Evolutionary conservation across 2,888 invertebrate genomes (phyloP).

Genomic region (Synanthedon tipuliformis): DNA sequence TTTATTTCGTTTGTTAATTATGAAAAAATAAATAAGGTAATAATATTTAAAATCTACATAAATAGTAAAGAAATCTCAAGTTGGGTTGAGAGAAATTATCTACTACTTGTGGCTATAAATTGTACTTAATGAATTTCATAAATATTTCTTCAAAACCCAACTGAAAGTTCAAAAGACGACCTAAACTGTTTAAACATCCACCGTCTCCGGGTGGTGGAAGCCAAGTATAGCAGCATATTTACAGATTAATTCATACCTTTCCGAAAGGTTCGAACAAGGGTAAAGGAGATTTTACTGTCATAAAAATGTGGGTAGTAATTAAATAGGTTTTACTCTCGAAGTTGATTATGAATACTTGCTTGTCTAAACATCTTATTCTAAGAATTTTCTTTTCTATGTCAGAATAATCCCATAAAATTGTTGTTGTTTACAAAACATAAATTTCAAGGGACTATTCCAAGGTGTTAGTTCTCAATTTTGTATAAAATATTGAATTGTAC

Average conservation of each 20-base stretch:
- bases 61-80: conserved; percentile 66
- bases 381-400: conserved; percentile 19
- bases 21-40: conserved; percentile 57
- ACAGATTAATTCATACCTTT: too few species aligned
- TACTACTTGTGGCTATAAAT: neutral
- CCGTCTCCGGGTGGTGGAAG: too few species aligned
- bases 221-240: too few species aligned
- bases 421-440: conserved; percentile 3
- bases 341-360: neutral
- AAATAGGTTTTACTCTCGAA: too few species aligned
- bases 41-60: conserved; percentile 43
- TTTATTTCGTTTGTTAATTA: conserved; percentile 57
- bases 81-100: conserved; percentile 62
- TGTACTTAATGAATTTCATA: neutral
- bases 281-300: too few species aligned
- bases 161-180: conserved; percentile 57
- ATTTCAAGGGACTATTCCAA: conserved; percentile 63
- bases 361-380: too few species aligned
- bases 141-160: conserved; percentile 63
- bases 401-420: conserved; percentile 57
- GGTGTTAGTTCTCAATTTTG: conserved; percentile 10
- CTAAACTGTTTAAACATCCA: neutral
- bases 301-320: too few species aligned
- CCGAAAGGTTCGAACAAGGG: too few species aligned
- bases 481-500: conserved; percentile 29